Evolutionary conservation across 2,797 vertebrate genomes (phyloP).

Genomic region (Epinephelus malabaricus): DNA sequence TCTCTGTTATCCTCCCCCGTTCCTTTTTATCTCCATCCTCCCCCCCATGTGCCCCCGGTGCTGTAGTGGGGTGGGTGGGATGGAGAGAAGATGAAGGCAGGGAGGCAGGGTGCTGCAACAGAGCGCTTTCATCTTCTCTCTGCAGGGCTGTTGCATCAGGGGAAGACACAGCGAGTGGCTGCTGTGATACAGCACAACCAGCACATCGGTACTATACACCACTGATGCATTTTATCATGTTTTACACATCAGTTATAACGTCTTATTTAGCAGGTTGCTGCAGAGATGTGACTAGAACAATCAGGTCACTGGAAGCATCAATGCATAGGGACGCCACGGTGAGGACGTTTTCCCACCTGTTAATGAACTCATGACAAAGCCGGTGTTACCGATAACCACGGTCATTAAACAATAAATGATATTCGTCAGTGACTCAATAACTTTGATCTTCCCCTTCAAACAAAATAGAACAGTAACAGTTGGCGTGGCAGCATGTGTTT

Average conservation of each 20-base stretch:
- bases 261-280: not conserved
- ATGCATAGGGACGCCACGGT: too few relatives aligned
- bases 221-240: not conserved
- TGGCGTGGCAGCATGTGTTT: too few relatives aligned
- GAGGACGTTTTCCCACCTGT: too few relatives aligned
- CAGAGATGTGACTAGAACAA: not conserved
- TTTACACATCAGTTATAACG: not conserved
- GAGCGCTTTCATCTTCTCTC: constrained; percentile 70
- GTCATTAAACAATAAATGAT: too few relatives aligned
- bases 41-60: constrained; percentile 30
- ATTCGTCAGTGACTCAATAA: too few relatives aligned
- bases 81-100: constrained; percentile 61
- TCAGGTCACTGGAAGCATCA: not conserved
- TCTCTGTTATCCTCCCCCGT: constrained; percentile 33
- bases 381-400: too few relatives aligned
- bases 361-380: too few relatives aligned
- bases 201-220: not conserved
- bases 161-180: constrained; percentile 27
- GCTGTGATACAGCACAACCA: constrained; percentile 47
- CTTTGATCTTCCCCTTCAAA: too few relatives aligned
- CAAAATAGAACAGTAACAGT: too few relatives aligned
- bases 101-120: constrained; percentile 41
- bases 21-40: constrained; percentile 41
- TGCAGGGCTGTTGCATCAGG: constrained; percentile 44
- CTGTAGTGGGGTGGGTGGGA: constrained; percentile 46